A percentile compares a stretch with the other conserved stretches of the same genome.
phyloP scores from a whole-genome alignment of 1,140 invertebrate species.

The Amphibalanus amphitrite region DNA sequence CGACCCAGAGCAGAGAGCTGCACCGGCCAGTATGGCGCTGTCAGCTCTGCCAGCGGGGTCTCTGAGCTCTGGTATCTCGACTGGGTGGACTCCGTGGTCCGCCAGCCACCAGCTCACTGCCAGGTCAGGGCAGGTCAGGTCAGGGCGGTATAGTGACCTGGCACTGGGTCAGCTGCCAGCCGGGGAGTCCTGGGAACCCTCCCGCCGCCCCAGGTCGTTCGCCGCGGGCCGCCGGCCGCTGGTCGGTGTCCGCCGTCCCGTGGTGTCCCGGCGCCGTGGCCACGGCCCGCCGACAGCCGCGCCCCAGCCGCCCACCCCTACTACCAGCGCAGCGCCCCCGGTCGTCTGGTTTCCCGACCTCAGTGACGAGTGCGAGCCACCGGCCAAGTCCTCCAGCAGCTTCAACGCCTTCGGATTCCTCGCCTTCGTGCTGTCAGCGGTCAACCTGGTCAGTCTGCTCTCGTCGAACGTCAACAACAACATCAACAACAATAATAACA shows the following conservation, averaged over 20 bases:
- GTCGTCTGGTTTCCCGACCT: slow-evolving; percentile 15
- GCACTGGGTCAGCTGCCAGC: too few species aligned
- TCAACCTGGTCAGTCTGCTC: slow-evolving; percentile 7
- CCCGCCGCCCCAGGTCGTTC: too few species aligned
- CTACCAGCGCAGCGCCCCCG: slow-evolving; percentile 9
- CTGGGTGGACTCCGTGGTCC: neutral
- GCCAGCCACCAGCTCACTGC: too few species aligned
- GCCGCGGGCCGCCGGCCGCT: too few species aligned
- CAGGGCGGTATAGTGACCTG: neutral
- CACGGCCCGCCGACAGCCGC: slow-evolving; percentile 9
- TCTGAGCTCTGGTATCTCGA: neutral
- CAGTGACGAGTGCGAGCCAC: slow-evolving; percentile 11
- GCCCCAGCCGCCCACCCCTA: slow-evolving; percentile 2
- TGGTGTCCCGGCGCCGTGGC: neutral
- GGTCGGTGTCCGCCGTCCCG: neutral
- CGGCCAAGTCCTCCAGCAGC: slow-evolving; percentile 6
- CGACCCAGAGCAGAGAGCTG: too few species aligned
- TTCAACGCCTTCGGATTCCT: slow-evolving; percentile 15
- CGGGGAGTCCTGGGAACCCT: too few species aligned
- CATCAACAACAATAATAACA: slow-evolving; percentile 13
- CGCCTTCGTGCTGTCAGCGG: slow-evolving; percentile 12
- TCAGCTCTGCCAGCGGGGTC: neutral
- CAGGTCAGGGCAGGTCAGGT: too few species aligned
- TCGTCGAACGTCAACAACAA: slow-evolving; percentile 13
- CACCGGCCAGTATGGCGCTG: neutral